phyloP scores from a whole-genome alignment of 2,113 vertebrate species.

The Antigone vipio region DNA sequence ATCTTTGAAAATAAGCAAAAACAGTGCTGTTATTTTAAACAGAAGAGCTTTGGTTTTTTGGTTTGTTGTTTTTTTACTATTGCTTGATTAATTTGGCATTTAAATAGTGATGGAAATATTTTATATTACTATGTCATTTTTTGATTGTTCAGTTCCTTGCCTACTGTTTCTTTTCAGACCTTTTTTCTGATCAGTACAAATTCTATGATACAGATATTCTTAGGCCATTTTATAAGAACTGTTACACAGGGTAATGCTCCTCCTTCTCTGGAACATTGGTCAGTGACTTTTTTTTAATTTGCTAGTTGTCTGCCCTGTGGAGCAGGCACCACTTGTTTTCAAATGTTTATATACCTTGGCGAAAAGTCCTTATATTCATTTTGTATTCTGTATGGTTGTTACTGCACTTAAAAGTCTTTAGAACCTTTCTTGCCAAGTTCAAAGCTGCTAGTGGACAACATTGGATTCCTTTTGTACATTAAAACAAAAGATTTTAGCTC shows the following conservation, averaged over 20 bases:
- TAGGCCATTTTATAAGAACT: conserved; percentile 74
- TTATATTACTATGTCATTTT: conserved; percentile 75
- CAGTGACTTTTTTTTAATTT: conserved; percentile 72
- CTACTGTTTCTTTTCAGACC: conserved; percentile 69
- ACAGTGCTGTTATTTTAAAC: conserved; percentile 80
- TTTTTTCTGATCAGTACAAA: conserved; percentile 62
- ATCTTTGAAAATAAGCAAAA: conserved; percentile 71
- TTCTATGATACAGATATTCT: conserved; percentile 74
- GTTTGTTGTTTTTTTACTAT: conserved; percentile 70
- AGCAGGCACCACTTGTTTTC: conserved; percentile 77
- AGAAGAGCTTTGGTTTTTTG: conserved; percentile 67
- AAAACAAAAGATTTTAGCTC: conserved; percentile 81
- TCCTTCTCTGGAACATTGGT: conserved; percentile 78
- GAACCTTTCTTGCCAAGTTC: conserved; percentile 82
- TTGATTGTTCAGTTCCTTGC: conserved; percentile 77
- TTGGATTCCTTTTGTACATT: conserved; percentile 84
- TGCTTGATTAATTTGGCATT: conserved; percentile 81
- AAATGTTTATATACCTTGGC: conserved; percentile 75
- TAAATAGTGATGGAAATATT: conserved; percentile 79
- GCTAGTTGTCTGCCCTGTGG: conserved; percentile 82
- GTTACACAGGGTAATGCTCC: conserved; percentile 72
- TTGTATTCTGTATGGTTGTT: conserved; percentile 72
- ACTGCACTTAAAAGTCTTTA: conserved; percentile 75
- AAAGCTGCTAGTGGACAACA: conserved; percentile 87
- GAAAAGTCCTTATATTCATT: conserved; percentile 71